Conservation (phyloP, 2,797 vertebrate genomes). For the Crypturellus tataupa region DNA sequence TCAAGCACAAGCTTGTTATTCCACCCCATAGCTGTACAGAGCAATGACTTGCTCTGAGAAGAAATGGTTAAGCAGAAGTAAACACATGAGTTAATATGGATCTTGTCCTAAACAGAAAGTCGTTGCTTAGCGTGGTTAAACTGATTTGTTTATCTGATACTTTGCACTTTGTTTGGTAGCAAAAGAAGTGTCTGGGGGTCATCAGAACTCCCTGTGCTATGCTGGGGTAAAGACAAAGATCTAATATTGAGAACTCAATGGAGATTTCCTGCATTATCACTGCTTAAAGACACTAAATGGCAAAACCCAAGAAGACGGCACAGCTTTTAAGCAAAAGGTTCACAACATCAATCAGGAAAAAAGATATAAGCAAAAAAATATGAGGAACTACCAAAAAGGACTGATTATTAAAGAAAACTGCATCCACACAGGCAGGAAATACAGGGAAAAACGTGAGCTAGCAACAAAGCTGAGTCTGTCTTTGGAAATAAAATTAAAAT, state of each 20-base stretch:
- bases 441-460: not conserved
- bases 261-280: not conserved
- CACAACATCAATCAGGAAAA: not conserved
- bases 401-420: not conserved
- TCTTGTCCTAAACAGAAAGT: not conserved
- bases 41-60: not conserved
- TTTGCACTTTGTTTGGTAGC: not conserved
- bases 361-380: not conserved
- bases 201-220: not conserved
- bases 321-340: not conserved
- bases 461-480: not conserved
- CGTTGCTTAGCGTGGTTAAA: not conserved
- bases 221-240: not conserved
- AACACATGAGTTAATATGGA: not conserved
- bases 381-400: not conserved
- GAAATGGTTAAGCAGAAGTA: not conserved
- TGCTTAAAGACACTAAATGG: not conserved
- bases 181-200: not conserved
- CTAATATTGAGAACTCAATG: not conserved
- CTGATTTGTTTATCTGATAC: not conserved
- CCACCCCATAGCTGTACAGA: accelerated
- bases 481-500: not conserved
- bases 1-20: not conserved
- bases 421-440: not conserved
- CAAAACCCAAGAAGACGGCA: not conserved